Evolutionary conservation across 2,113 vertebrate species (phyloP).

Genomic region (Heterochromis multidens): DNA sequence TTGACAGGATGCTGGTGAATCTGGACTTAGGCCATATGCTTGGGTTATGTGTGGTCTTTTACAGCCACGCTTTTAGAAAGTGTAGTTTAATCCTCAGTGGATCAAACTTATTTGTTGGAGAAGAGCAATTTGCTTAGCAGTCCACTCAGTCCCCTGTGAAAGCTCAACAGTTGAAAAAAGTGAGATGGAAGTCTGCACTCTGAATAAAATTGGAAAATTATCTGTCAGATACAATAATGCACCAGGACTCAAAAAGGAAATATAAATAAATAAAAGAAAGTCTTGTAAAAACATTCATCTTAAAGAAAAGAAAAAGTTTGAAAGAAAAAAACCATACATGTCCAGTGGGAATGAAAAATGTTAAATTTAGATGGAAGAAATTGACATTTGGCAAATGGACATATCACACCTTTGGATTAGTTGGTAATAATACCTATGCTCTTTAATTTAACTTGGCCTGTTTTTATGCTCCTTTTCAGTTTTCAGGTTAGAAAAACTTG

Average conservation of each 20-base stretch:
- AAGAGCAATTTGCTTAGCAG: constrained; percentile 33
- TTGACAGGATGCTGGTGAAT: constrained; percentile 39
- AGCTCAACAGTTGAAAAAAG: constrained; percentile 17
- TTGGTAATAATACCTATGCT: background rate
- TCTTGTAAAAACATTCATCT: background rate
- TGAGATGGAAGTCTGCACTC: background rate
- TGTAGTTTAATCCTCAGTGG: background rate
- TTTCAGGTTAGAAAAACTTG: background rate
- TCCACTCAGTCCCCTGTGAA: background rate
- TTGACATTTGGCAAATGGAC: background rate
- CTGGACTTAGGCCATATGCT: constrained; percentile 36
- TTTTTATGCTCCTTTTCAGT: background rate
- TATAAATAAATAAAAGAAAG: background rate
- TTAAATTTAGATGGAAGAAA: background rate
- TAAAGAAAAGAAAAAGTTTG: background rate
- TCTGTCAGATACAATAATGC: background rate
- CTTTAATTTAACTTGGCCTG: background rate
- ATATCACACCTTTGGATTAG: background rate
- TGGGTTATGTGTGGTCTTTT: constrained; percentile 30
- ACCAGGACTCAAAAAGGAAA: background rate
- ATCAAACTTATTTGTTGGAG: constrained; percentile 30
- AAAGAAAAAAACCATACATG: background rate
- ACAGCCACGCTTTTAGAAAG: background rate
- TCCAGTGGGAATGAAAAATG: background rate
- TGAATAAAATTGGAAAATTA: background rate